These are phyloP conservation scores for Megalopta genalis DNA, from an alignment of 1,140 invertebrate genomes.

Conservation along the genomic window DNA sequence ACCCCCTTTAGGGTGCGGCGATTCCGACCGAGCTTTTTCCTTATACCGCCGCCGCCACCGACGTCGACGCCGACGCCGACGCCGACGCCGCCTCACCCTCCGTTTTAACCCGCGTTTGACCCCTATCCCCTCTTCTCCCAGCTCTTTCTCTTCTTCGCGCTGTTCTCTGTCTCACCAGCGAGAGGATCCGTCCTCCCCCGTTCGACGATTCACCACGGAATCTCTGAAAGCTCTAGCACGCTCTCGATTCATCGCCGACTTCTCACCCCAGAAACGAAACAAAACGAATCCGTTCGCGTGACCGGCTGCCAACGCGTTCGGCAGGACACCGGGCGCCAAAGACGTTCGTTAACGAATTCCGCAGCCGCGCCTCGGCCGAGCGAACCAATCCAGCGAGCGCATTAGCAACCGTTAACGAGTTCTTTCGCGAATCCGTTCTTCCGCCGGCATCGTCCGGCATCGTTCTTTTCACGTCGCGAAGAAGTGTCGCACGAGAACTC, in stretches of 20 bases:
- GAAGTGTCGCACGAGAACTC: too few relatives aligned
- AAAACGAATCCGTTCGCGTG: constrained; percentile 17
- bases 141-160: not conserved
- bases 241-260: constrained; percentile 36
- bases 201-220: not conserved
- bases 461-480: too few relatives aligned
- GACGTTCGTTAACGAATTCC: too few relatives aligned
- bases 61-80: too few relatives aligned
- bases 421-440: too few relatives aligned
- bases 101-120: not conserved
- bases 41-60: not conserved
- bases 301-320: not conserved
- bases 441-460: too few relatives aligned
- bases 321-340: too few relatives aligned
- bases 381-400: too few relatives aligned
- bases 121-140: not conserved
- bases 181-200: not conserved
- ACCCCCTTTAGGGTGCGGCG: constrained; percentile 61
- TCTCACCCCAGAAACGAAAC: not conserved
- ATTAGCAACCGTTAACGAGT: too few relatives aligned
- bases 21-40: constrained; percentile 41
- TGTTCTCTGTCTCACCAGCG: not conserved
- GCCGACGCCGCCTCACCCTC: not conserved
- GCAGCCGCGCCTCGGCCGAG: too few relatives aligned
- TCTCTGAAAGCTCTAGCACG: constrained; percentile 3